These are phyloP conservation scores for Eumacrocentrus americanus DNA, from an alignment of 2,888 invertebrate species.

Conservation along the genomic window DNA sequence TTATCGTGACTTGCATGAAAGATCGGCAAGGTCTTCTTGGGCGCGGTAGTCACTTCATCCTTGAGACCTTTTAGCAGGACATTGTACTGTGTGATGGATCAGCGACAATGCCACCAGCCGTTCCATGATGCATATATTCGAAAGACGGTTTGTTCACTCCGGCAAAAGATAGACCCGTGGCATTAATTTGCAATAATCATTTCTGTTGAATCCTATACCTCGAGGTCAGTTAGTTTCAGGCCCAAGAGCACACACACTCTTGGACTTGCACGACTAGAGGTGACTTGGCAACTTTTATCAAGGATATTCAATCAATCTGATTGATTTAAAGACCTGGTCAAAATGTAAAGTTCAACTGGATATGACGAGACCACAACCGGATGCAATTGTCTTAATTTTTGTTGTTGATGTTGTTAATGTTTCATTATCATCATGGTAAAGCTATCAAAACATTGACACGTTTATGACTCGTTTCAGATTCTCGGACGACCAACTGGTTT, in stretches of 20 bases:
- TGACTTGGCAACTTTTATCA: too few relatives aligned
- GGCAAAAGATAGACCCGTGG: not conserved
- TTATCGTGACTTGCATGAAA: constrained; percentile 8
- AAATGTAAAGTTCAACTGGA: too few relatives aligned
- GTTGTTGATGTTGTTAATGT: too few relatives aligned
- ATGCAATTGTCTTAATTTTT: too few relatives aligned
- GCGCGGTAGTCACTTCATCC: constrained; percentile 32
- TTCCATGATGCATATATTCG: not conserved
- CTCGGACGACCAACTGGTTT: constrained; percentile 88
- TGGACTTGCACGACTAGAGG: too few relatives aligned
- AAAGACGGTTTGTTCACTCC: too few relatives aligned
- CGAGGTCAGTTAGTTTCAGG: not conserved
- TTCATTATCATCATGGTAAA: too few relatives aligned
- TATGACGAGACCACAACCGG: too few relatives aligned
- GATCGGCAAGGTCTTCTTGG: constrained; percentile 29
- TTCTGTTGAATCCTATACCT: not conserved
- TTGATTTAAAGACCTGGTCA: too few relatives aligned
- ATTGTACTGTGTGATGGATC: constrained; percentile 31
- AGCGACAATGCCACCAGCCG: constrained; percentile 3
- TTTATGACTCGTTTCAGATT: constrained; percentile 70
- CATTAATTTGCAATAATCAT: not conserved
- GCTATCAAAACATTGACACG: too few relatives aligned
- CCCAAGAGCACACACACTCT: too few relatives aligned
- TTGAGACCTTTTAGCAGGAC: constrained; percentile 38
- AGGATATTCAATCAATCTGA: too few relatives aligned